Evolutionary conservation across 2,888 invertebrate species (phyloP).

Genomic region (Suillia variegata): DNA sequence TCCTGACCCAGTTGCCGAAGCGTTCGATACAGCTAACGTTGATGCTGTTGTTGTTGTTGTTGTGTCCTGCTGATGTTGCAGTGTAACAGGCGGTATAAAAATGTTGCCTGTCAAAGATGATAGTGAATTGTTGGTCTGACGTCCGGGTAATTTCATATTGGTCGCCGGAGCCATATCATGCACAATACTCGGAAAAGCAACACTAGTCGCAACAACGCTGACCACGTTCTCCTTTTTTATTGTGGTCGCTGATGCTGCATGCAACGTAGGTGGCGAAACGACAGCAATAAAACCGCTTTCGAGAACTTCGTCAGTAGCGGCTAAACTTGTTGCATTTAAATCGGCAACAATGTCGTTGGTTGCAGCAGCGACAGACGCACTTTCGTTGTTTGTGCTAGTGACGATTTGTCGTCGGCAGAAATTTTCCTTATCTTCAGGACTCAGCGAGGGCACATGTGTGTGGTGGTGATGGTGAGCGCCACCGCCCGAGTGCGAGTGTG

Average conservation of each 20-base stretch:
- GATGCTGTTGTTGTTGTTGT: constrained; percentile 10
- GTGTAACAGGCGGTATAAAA: constrained; percentile 66
- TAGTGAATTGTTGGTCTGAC: constrained; percentile 86
- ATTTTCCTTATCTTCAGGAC: constrained; percentile 56
- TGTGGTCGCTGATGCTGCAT: not conserved
- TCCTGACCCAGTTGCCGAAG: constrained; percentile 21
- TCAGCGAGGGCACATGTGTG: constrained; percentile 42
- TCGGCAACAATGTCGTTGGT: constrained; percentile 45
- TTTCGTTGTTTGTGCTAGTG: constrained; percentile 30
- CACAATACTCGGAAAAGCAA: no score
- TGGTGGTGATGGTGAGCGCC: constrained; percentile 19
- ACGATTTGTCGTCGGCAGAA: constrained; percentile 45
- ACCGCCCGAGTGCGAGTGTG: not conserved
- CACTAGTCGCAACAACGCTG: no score
- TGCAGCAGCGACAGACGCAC: constrained; percentile 45
- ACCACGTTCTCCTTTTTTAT: constrained; percentile 27
- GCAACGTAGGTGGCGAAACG: not conserved
- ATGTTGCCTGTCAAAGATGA: constrained; percentile 85
- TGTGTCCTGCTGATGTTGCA: constrained; percentile 22
- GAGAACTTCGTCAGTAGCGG: constrained; percentile 32
- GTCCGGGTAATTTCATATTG: constrained; percentile 65
- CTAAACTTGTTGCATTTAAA: constrained; percentile 39
- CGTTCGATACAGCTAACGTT: constrained; percentile 14
- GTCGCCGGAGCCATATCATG: constrained; percentile 59
- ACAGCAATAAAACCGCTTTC: not conserved